A percentile compares a stretch with the other conserved stretches of the same genome.
phyloP scores from a whole-genome alignment of 2,797 vertebrate genomes.

The Enoplosus armatus region DNA sequence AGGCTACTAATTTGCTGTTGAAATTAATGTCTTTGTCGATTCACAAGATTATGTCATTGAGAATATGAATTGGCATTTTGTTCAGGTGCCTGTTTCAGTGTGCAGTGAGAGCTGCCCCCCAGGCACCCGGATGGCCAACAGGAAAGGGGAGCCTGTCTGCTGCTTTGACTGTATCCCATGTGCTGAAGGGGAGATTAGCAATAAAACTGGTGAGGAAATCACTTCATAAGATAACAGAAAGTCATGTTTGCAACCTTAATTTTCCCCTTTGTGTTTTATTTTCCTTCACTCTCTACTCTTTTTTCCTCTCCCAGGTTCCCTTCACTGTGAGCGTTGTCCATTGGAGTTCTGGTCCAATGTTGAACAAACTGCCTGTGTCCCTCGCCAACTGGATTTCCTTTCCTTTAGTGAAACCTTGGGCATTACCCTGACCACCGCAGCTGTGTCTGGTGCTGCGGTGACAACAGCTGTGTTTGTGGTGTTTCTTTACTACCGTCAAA shows the following conservation, averaged over 20 bases:
- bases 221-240: neutral
- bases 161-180: slow-evolving; percentile 85
- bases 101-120: slow-evolving; percentile 81
- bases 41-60: neutral
- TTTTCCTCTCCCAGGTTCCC: slow-evolving; percentile 67
- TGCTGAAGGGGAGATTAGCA: slow-evolving; percentile 82
- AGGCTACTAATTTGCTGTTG: neutral
- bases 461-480: slow-evolving; percentile 80
- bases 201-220: slow-evolving; percentile 71
- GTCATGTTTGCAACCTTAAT: neutral
- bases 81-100: slow-evolving; percentile 57
- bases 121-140: slow-evolving; percentile 74
- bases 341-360: slow-evolving; percentile 82
- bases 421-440: slow-evolving; percentile 76
- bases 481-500: slow-evolving; percentile 80
- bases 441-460: slow-evolving; percentile 73
- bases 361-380: slow-evolving; percentile 75
- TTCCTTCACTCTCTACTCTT: neutral
- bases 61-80: neutral
- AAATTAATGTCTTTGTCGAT: neutral
- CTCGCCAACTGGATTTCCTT: slow-evolving; percentile 81
- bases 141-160: slow-evolving; percentile 76
- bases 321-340: slow-evolving; percentile 78
- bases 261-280: neutral
- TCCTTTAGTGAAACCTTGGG: slow-evolving; percentile 83